A percentile compares a stretch with the other conserved stretches of the same genome.
phyloP scores from a whole-genome alignment of 2,797 vertebrate species.

The Tangara arthus region DNA sequence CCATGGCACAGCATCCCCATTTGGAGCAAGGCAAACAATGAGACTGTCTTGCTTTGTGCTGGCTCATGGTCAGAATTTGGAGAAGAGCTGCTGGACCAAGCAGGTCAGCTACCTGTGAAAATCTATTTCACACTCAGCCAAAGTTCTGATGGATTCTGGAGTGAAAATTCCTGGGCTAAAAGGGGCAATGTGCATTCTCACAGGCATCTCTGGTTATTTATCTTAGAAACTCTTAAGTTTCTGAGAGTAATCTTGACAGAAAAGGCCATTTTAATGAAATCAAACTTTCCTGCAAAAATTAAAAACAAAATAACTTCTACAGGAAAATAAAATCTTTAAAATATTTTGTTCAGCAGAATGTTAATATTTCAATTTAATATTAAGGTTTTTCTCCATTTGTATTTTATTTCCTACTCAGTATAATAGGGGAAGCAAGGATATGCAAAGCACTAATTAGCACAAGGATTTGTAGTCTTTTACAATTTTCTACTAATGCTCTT shows the following conservation, averaged over 20 bases:
- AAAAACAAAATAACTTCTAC: neutral
- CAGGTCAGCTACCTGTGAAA: neutral
- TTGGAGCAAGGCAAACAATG: neutral
- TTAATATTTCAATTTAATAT: neutral
- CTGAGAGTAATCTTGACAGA: neutral
- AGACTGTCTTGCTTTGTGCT: neutral
- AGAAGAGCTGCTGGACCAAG: neutral
- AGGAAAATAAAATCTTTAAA: neutral
- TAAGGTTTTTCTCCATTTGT: neutral
- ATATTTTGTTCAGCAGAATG: neutral
- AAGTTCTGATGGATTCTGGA: neutral
- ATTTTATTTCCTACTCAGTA: conserved; percentile 14
- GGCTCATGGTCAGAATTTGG: neutral
- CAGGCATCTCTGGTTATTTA: neutral
- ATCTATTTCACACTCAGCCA: neutral
- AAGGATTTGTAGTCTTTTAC: conserved; percentile 24
- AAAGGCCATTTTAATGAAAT: neutral
- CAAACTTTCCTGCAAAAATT: neutral
- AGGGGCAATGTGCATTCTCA: neutral
- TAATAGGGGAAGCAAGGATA: neutral
- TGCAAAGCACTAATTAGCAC: conserved; percentile 61
- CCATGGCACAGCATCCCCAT: fast-evolving
- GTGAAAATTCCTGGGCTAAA: neutral
- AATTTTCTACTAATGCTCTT: conserved; percentile 24
- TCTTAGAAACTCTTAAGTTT: neutral